phyloP scores from a whole-genome alignment of 1,140 invertebrate genomes.

The Pectinophora gossypiella region DNA sequence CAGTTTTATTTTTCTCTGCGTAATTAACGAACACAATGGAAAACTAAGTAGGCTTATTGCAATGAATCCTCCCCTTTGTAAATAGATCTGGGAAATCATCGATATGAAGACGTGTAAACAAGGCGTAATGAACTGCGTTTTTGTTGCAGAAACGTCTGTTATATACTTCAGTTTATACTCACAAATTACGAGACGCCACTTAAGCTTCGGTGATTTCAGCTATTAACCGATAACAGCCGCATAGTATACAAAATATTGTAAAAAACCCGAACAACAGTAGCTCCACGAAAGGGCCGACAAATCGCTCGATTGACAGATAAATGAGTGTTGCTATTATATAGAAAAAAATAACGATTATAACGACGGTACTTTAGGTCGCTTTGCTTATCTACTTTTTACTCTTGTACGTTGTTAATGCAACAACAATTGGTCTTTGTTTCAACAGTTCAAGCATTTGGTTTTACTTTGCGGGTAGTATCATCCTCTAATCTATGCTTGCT shows the following conservation, averaged over 20 bases:
- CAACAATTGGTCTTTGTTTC: too few species aligned
- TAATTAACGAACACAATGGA: slow-evolving; percentile 1
- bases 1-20: background rate
- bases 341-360: too few species aligned
- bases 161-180: slow-evolving; percentile 29
- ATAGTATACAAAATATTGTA: slow-evolving; percentile 55
- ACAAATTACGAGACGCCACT: slow-evolving; percentile 33
- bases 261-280: slow-evolving; percentile 40
- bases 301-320: slow-evolving; percentile 30
- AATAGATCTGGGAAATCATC: slow-evolving; percentile 44
- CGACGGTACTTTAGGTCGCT: too few species aligned
- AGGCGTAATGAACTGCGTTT: slow-evolving; percentile 11
- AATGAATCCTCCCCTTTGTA: slow-evolving; percentile 64
- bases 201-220: slow-evolving; percentile 32
- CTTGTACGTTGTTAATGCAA: too few species aligned
- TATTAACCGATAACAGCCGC: slow-evolving; percentile 38
- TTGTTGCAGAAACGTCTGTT: background rate
- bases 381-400: too few species aligned
- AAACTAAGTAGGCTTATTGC: slow-evolving; percentile 1
- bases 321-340: too few species aligned
- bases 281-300: slow-evolving; percentile 37
- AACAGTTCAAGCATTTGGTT: too few species aligned
- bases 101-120: slow-evolving; percentile 68
- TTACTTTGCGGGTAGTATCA: too few species aligned
- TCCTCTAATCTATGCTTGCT: too few species aligned